A percentile compares a stretch with the other conserved stretches of the same genome.
These are phyloP conservation scores for Neosilurus hyrtlii DNA, from an alignment of 2,797 vertebrate genomes.

Conservation along the genomic window DNA sequence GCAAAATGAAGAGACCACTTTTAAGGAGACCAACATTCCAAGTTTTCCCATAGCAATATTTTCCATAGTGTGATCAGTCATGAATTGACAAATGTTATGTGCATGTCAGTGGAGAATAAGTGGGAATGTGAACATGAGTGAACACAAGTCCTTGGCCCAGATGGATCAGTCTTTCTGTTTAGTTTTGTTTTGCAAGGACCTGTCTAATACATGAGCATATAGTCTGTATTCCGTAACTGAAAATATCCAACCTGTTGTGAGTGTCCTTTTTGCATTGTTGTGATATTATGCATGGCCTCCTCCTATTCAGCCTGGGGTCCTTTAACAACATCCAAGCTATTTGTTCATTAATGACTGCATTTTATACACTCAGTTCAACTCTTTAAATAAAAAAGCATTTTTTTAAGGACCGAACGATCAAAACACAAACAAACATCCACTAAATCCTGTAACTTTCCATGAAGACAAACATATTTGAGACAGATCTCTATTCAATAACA, in stretches of 20 bases:
- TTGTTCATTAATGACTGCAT: neutral
- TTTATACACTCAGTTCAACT: slow-evolving; percentile 17
- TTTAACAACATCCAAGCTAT: neutral
- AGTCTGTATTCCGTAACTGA: slow-evolving; percentile 21
- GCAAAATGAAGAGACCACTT: too few species aligned
- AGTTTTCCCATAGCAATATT: neutral
- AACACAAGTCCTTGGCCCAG: slow-evolving; percentile 48
- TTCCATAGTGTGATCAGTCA: slow-evolving; percentile 33
- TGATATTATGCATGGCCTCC: slow-evolving; percentile 9
- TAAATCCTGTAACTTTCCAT: slow-evolving; percentile 28
- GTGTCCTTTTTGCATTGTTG: slow-evolving; percentile 17
- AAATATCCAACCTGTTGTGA: slow-evolving; percentile 6
- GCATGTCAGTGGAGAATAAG: slow-evolving; percentile 32
- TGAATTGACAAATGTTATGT: slow-evolving; percentile 31
- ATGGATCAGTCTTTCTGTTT: slow-evolving; percentile 26
- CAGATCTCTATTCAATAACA: neutral
- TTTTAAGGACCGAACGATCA: slow-evolving; percentile 60
- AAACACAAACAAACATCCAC: slow-evolving; percentile 31
- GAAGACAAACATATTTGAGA: slow-evolving; percentile 4
- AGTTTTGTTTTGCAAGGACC: neutral
- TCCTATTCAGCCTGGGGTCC: neutral
- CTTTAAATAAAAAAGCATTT: slow-evolving; percentile 65
- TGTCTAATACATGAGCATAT: slow-evolving; percentile 4
- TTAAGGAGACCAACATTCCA: too few species aligned
- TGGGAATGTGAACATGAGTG: slow-evolving; percentile 24